These are phyloP conservation scores for Palythoa heliodiscus DNA, from an alignment of 92 coral and sea anemone species.

Conservation along the genomic window DNA sequence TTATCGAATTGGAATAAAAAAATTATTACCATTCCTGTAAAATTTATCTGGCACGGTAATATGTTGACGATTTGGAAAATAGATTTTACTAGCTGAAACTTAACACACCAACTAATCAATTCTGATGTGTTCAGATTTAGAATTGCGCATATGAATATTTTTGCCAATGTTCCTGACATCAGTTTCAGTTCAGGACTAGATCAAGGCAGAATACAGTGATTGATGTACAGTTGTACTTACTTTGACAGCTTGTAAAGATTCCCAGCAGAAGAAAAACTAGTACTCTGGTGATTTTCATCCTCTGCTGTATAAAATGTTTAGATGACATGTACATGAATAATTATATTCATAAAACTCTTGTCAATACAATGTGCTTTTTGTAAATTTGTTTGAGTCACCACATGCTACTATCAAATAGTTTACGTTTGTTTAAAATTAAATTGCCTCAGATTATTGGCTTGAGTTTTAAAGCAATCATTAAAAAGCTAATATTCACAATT, in stretches of 20 bases:
- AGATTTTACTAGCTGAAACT: neutral
- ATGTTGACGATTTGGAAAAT: too few species aligned
- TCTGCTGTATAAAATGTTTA: neutral
- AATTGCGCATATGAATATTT: neutral
- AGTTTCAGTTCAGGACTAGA: neutral
- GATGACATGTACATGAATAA: too few species aligned
- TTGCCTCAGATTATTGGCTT: neutral
- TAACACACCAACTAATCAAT: neutral
- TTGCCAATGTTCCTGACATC: neutral
- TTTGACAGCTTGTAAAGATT: conserved; percentile 3
- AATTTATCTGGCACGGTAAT: neutral
- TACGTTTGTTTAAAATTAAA: neutral
- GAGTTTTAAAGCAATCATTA: conserved; percentile 10
- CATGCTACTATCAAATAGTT: neutral
- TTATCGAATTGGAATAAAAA: too few species aligned
- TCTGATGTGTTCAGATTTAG: neutral
- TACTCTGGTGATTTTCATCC: neutral
- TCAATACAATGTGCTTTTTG: neutral
- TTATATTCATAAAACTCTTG: neutral
- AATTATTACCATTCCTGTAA: too few species aligned
- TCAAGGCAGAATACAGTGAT: neutral
- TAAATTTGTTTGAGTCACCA: conserved; percentile 10
- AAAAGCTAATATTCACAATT: too few species aligned
- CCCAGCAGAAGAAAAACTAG: conserved; percentile 9
- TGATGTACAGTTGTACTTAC: neutral